Base-by-base conservation (phyloP, 1,140 invertebrate species). In the Catajapyx aquilonaris region DNA sequence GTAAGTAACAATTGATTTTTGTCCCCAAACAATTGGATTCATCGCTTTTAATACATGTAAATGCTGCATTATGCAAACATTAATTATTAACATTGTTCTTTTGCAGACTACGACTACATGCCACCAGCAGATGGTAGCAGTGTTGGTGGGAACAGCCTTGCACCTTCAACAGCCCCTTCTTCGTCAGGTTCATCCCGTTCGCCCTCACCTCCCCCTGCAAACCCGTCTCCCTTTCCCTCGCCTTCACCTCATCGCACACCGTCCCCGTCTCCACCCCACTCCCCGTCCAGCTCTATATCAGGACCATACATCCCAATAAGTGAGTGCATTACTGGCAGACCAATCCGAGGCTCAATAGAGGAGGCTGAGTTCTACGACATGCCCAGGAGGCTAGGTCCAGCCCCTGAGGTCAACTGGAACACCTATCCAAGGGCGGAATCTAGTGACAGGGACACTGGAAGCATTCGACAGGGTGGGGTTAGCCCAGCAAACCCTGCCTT, bases 241-340 rank as follows among this genome's bases (percentile, higher is more conserved):
- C 20, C 44, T 21, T 31, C 39, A 38, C 21, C 37, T 39, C 31
- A 22, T 36, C 21, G 41, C 34, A 16, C 50, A 43, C 47, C 50
- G 34, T 43, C 50, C 41, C 44, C 53, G 34, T 48, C 54, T 35
- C 48, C 50, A 38, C 43, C 49, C 35, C 38, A 83, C 36, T 35
- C 48, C 31, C 40, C 42, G 22, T 41, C 48, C 15, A 41, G 31
- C 34, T 48, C 45, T 38, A 43, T 45, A 10, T 52, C 54, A 21
- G 54, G 53, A 11, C 58, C 60, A 20, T 65, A 66, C 46, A 58
- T 65, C 40, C 57, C 53, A 7, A 60, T 66, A 44, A 87, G 81
- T 39, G 83, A 90, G 55, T 93, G 87, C 54, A 77, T 81, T 42
- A 85, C 85, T 37, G 88, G 87, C 31, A 69, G 66, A 41, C 68